These are phyloP conservation scores for Megaleporinus macrocephalus DNA, from an alignment of 2,113 vertebrate genomes.

Conservation along the genomic window DNA sequence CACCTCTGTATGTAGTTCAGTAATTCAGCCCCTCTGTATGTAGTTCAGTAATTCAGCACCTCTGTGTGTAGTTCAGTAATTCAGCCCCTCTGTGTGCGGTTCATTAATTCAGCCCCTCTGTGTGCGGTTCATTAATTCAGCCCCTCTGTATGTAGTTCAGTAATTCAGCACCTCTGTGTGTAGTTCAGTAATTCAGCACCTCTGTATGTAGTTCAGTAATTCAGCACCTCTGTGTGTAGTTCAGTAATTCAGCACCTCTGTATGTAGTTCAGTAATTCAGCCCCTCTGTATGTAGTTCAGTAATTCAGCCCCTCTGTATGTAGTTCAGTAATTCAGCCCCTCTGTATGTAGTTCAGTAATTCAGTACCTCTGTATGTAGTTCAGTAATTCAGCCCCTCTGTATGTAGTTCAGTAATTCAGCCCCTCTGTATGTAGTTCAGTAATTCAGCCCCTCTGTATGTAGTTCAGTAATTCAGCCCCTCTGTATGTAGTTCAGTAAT, in stretches of 20 bases:
- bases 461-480: background rate
- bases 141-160: background rate
- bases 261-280: background rate
- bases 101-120: background rate
- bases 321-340: background rate
- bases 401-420: background rate
- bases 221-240: background rate
- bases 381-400: background rate
- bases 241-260: background rate
- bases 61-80: background rate
- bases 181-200: background rate
- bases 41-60: background rate
- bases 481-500: background rate
- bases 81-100: background rate
- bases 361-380: too few species aligned
- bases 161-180: background rate
- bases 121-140: background rate
- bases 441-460: background rate
- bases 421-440: background rate
- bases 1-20: background rate
- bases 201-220: background rate
- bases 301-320: background rate
- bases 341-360: too few species aligned
- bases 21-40: background rate
- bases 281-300: background rate